Percentiles rank a stretch among this genome's conserved stretches.
These are phyloP conservation scores for Nomada ferruginata DNA, from an alignment of 2,888 invertebrate species.

Conservation along the genomic window DNA sequence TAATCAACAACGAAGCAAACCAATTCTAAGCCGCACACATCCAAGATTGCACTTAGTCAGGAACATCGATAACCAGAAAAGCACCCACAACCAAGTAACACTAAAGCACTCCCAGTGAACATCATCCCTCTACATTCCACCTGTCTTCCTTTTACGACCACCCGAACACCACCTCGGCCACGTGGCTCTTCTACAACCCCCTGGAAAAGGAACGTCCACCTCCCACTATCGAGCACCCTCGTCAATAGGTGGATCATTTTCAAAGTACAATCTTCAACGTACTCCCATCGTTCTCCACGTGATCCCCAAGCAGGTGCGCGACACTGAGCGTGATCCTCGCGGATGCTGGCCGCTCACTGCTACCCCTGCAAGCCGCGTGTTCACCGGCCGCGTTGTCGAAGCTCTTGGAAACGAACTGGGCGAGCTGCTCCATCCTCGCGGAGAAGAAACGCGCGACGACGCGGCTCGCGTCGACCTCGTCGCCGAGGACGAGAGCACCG, in stretches of 20 bases:
- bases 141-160: too few relatives aligned
- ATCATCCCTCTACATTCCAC: too few relatives aligned
- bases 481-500: slow-evolving; percentile 58
- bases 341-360: slow-evolving; percentile 57
- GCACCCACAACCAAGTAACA: too few relatives aligned
- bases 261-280: slow-evolving; percentile 62
- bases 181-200: too few relatives aligned
- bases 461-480: slow-evolving; percentile 70
- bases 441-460: slow-evolving; percentile 67
- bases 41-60: too few relatives aligned
- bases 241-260: background rate
- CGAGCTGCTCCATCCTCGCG: slow-evolving; percentile 92
- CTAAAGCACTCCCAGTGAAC: too few relatives aligned
- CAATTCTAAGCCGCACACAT: too few relatives aligned
- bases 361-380: slow-evolving; percentile 54
- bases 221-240: too few relatives aligned
- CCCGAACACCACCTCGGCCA: too few relatives aligned
- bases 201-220: too few relatives aligned
- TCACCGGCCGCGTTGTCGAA: slow-evolving; percentile 85
- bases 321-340: slow-evolving; percentile 79
- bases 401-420: slow-evolving; percentile 95
- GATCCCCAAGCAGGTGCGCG: slow-evolving; percentile 79
- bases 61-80: too few relatives aligned
- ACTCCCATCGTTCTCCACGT: slow-evolving; percentile 68
- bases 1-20: too few relatives aligned